Evolutionary conservation across 2,113 vertebrate species (phyloP).

Genomic region (Calyptomena viridis): DNA sequence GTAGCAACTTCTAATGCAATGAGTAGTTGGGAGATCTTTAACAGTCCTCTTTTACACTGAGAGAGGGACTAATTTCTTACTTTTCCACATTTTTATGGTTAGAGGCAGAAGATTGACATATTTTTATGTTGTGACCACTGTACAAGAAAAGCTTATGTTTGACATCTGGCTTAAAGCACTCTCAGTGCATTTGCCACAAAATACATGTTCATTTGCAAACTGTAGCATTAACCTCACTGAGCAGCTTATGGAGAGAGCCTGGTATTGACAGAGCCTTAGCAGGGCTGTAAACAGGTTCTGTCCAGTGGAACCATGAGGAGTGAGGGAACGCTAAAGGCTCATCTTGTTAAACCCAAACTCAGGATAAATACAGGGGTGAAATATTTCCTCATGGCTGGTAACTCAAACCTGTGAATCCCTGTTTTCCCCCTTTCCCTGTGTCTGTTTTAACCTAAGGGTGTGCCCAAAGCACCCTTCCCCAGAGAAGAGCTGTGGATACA

Average conservation of each 20-base stretch:
- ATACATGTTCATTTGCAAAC: not conserved
- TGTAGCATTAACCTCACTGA: not conserved
- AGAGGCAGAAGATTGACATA: not conserved
- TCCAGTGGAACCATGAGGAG: not conserved
- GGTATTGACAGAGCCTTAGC: not conserved
- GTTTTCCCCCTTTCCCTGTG: not conserved
- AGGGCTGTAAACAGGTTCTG: not conserved
- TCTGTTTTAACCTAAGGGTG: fast-evolving
- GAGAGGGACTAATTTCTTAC: not conserved
- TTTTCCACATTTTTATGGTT: not conserved
- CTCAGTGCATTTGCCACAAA: not conserved
- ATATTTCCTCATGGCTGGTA: not conserved
- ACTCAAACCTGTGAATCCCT: not conserved
- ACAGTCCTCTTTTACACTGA: not conserved
- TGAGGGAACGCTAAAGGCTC: not conserved
- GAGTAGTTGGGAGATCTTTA: not conserved
- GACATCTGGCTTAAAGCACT: not conserved
- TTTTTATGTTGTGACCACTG: not conserved
- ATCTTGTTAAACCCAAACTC: not conserved
- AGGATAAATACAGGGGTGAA: not conserved
- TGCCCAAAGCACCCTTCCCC: not conserved
- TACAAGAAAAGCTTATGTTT: not conserved
- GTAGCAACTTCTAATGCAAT: not conserved
- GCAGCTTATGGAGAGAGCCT: not conserved
- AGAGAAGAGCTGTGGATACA: not conserved